Conservation (phyloP, 1,140 invertebrate genomes). For the Aphelenchoides avenae region DNA sequence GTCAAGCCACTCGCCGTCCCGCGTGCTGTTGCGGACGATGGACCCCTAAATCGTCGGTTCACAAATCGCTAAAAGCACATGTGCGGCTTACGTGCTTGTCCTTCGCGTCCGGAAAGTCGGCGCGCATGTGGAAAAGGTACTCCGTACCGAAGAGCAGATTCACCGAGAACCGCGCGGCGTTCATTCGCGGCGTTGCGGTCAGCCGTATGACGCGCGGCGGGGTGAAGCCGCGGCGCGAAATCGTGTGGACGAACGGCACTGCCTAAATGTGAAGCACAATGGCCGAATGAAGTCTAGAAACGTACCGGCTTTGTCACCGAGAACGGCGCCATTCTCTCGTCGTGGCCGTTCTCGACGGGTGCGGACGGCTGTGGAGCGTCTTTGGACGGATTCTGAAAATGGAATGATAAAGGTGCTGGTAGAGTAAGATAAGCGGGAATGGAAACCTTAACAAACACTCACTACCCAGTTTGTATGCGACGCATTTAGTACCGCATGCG, state of each 20-base stretch:
- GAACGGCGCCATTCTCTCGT: conserved; percentile 16
- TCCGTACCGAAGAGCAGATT: conserved; percentile 29
- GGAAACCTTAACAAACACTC: no score
- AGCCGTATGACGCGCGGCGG: conserved; percentile 13
- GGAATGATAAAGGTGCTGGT: no score
- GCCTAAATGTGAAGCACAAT: conserved; percentile 18
- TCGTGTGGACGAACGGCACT: conserved; percentile 29
- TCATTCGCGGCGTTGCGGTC: conserved; percentile 29
- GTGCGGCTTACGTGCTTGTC: conserved; percentile 2
- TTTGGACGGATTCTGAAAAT: conserved; percentile 9
- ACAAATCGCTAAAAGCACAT: conserved; percentile 7
- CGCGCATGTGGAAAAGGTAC: conserved; percentile 43
- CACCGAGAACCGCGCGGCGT: conserved; percentile 28
- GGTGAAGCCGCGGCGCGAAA: conserved; percentile 6
- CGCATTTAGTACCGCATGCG: no score
- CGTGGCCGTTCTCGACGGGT: conserved; percentile 1
- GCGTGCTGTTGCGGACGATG: conserved; percentile 35
- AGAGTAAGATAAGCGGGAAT: no score
- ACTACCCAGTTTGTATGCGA: no score
- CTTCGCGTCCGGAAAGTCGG: conserved; percentile 32
- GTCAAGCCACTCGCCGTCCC: conserved; percentile 33
- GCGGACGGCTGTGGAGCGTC: conserved; percentile 1
- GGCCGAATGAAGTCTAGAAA: conserved; percentile 1
- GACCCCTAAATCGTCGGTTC: conserved; percentile 20
- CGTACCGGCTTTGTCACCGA: conserved; percentile 30